Conservation (phyloP, 1,140 invertebrate genomes). For the Camponotus vicinus region DNA sequence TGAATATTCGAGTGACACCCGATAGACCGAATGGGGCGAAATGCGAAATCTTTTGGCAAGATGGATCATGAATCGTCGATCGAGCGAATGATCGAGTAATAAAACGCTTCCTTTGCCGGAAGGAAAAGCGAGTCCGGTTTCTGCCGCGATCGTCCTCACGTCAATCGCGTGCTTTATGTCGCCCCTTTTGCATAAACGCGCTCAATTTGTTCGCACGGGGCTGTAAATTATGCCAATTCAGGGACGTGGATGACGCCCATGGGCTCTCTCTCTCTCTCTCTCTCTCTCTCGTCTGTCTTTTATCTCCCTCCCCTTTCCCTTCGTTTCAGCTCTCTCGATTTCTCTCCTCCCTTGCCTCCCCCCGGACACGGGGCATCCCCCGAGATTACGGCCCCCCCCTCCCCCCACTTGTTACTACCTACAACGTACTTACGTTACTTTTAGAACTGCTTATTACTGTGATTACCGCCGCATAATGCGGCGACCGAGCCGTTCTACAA, state of each 20-base stretch:
- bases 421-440: slow-evolving; percentile 83
- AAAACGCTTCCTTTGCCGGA: slow-evolving; percentile 41
- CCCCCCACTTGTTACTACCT: slow-evolving; percentile 80
- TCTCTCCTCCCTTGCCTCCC: slow-evolving; percentile 37
- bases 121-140: slow-evolving; percentile 48
- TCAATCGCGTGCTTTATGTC: slow-evolving; percentile 64
- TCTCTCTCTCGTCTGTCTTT: neutral
- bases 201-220: slow-evolving; percentile 67
- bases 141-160: slow-evolving; percentile 39
- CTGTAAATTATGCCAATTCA: slow-evolving; percentile 77
- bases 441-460: slow-evolving; percentile 84
- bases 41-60: neutral
- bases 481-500: slow-evolving; percentile 79
- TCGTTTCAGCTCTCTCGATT: slow-evolving; percentile 21
- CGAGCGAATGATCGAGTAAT: neutral
- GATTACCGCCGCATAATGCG: slow-evolving; percentile 82
- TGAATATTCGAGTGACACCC: neutral
- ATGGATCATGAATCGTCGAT: neutral
- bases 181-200: slow-evolving; percentile 60
- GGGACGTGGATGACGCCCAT: slow-evolving; percentile 76
- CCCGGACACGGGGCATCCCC: slow-evolving; percentile 60
- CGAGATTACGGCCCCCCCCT: slow-evolving; percentile 74
- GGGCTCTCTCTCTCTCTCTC: slow-evolving; percentile 56
- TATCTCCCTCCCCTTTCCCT: neutral
- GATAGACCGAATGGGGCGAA: neutral